Evolutionary conservation across 2,113 vertebrate genomes (phyloP).

Genomic region (Tinamus guttatus): DNA sequence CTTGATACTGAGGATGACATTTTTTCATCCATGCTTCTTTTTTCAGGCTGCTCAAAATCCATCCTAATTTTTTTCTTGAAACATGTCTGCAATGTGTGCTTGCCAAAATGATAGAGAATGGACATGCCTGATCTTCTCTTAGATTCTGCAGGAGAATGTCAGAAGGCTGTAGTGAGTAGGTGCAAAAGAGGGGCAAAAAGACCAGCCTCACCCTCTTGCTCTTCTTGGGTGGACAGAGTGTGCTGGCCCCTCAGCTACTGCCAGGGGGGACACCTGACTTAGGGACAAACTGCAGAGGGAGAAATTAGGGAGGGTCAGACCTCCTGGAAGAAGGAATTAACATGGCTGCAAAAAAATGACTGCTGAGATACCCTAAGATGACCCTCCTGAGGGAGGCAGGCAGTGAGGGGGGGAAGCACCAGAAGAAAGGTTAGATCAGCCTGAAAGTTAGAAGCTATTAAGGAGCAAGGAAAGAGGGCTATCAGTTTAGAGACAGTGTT

Average conservation of each 20-base stretch:
- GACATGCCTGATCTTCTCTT: neutral
- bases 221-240: rapidly evolving
- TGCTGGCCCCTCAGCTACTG: neutral
- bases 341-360: neutral
- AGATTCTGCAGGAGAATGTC: neutral
- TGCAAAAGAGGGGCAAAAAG: neutral
- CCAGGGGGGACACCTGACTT: neutral
- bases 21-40: neutral
- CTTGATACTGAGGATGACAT: neutral
- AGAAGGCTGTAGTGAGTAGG: neutral
- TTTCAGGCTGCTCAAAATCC: neutral
- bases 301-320: neutral
- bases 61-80: neutral
- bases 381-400: neutral
- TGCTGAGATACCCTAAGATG: neutral
- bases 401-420: neutral
- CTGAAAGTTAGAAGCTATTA: neutral
- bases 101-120: neutral
- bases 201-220: rapidly evolving
- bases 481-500: neutral
- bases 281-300: neutral
- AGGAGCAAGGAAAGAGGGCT: neutral
- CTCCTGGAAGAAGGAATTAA: neutral
- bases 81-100: neutral
- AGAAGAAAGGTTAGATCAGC: neutral